phyloP scores from a whole-genome alignment of 2,888 invertebrate genomes.

The Girardia tigrina region DNA sequence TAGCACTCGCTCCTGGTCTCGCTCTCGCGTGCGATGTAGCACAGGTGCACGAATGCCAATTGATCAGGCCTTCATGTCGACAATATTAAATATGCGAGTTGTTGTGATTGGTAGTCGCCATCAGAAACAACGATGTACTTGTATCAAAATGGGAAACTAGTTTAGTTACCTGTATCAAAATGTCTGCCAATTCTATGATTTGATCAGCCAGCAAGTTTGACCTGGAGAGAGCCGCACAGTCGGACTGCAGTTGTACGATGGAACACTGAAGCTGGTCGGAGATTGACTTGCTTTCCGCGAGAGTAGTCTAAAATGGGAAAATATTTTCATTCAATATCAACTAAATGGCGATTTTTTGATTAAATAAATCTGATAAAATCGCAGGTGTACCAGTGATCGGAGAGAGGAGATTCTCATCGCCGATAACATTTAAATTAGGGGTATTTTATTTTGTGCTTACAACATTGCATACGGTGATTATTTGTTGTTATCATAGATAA shows the following conservation, averaged over 20 bases:
- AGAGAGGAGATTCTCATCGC: no score
- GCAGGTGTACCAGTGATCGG: no score
- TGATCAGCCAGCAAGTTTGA: not conserved
- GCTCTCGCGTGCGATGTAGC: not conserved
- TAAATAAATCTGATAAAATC: no score
- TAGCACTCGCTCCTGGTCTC: no score
- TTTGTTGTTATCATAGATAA: no score
- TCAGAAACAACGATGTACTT: not conserved
- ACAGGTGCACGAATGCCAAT: conserved; percentile 23
- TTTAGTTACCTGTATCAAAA: conserved; percentile 10
- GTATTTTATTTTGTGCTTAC: no score
- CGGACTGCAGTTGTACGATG: conserved; percentile 17
- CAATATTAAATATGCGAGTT: not conserved
- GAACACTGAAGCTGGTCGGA: conserved; percentile 10
- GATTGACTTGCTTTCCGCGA: conserved; percentile 6
- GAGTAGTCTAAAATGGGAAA: conserved; percentile 14
- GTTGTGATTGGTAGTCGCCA: not conserved
- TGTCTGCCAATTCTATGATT: conserved; percentile 19
- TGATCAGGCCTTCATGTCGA: not conserved
- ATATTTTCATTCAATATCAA: no score
- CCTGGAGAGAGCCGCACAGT: conserved; percentile 10
- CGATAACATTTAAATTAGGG: no score
- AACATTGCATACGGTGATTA: no score
- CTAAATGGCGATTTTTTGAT: no score
- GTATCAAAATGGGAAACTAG: no score